These are phyloP conservation scores for Palaemon carinicauda DNA, from an alignment of 1,140 invertebrate species.

Conservation along the genomic window DNA sequence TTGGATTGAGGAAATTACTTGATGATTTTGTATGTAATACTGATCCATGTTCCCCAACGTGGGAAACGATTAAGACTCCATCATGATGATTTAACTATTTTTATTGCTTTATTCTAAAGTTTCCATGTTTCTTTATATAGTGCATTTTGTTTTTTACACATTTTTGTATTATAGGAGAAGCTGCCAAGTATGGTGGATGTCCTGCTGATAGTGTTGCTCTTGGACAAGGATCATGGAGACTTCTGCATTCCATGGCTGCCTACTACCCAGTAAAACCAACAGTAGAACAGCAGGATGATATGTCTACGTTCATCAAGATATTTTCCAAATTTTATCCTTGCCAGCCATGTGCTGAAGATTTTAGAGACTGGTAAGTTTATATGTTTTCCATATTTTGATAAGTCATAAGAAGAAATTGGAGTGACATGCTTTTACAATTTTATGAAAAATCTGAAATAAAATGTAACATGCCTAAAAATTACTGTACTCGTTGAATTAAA, in stretches of 20 bases:
- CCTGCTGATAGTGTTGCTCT: constrained; percentile 58
- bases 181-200: constrained; percentile 56
- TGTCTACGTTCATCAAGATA: constrained; percentile 83
- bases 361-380: constrained; percentile 77
- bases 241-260: constrained; percentile 96
- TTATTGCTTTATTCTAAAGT: too few species aligned
- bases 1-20: too few species aligned
- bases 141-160: not conserved
- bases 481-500: too few species aligned
- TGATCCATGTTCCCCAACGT: too few species aligned
- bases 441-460: too few species aligned
- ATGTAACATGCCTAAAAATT: too few species aligned
- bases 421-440: too few species aligned
- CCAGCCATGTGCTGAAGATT: constrained; percentile 88
- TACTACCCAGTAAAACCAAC: constrained; percentile 91
- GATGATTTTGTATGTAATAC: too few species aligned
- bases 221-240: constrained; percentile 81
- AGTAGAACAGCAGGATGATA: constrained; percentile 75
- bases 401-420: too few species aligned
- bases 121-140: not conserved
- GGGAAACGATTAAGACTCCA: too few species aligned
- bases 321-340: constrained; percentile 96
- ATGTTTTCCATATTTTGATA: not conserved
- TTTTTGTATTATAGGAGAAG: constrained; percentile 9
- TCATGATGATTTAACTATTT: too few species aligned